Conservation (phyloP, 2,113 vertebrate genomes). For the Oryzias curvinotus region DNA sequence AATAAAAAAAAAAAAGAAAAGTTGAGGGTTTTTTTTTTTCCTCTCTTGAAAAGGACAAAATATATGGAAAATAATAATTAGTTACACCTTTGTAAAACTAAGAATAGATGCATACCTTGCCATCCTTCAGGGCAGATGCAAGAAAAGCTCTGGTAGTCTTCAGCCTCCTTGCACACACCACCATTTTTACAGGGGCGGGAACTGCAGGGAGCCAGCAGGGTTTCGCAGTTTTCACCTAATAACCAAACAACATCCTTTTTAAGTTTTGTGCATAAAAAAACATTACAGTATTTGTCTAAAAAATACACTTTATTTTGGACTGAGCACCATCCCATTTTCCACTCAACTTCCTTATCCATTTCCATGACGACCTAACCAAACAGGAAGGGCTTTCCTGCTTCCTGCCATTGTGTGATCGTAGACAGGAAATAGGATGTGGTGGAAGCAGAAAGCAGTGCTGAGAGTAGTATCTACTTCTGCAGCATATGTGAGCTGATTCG, state of each 20-base stretch:
- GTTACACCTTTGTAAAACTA: too few species aligned
- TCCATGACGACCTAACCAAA: constrained; percentile 81
- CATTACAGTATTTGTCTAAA: too few species aligned
- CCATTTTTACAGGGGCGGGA: constrained; percentile 88
- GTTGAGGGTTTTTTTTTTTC: too few species aligned
- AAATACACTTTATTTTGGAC: constrained; percentile 7
- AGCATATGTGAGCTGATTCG: constrained; percentile 48
- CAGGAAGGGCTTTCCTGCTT: constrained; percentile 88
- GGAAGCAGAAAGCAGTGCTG: constrained; percentile 64
- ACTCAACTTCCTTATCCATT: constrained; percentile 80
- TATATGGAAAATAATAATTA: too few species aligned
- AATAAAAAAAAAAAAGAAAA: background rate
- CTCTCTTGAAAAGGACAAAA: background rate
- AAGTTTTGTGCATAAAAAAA: background rate
- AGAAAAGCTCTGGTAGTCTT: constrained; percentile 93
- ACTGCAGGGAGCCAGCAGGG: constrained; percentile 87
- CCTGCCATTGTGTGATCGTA: constrained; percentile 88
- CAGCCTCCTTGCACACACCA: constrained; percentile 85
- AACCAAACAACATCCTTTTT: background rate
- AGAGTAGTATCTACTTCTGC: constrained; percentile 67
- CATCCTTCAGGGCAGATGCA: constrained; percentile 91
- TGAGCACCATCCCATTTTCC: constrained; percentile 66
- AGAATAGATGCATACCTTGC: constrained; percentile 82
- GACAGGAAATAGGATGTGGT: constrained; percentile 83
- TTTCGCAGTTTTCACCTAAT: constrained; percentile 90